These are phyloP conservation scores for Alectura lathami DNA, from an alignment of 2,113 vertebrate genomes.

Conservation along the genomic window DNA sequence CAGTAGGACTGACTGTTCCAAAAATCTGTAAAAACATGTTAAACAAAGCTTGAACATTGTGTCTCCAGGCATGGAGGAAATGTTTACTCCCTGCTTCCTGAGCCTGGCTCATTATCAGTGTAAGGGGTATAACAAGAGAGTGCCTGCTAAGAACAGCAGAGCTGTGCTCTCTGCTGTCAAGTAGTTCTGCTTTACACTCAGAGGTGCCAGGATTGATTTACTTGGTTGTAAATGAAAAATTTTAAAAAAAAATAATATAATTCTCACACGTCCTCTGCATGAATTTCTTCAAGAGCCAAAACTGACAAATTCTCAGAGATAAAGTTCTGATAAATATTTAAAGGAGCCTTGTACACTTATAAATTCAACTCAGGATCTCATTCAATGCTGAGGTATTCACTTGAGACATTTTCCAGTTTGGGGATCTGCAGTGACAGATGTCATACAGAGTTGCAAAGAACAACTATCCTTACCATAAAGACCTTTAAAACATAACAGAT, in stretches of 20 bases:
- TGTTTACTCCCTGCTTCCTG: not conserved
- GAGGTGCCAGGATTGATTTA: not conserved
- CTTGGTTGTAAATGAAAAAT: fast-evolving
- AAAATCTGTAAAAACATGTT: conserved; percentile 2
- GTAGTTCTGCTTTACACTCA: not conserved
- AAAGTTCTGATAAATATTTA: not conserved
- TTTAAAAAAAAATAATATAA: not conserved
- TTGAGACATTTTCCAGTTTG: not conserved
- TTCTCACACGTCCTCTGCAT: fast-evolving
- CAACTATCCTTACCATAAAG: not conserved
- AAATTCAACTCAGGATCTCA: not conserved
- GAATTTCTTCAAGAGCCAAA: not conserved
- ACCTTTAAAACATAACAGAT: not conserved
- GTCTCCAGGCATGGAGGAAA: not conserved
- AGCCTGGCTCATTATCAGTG: not conserved
- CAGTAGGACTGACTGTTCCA: not conserved
- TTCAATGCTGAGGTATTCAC: not conserved
- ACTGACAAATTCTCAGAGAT: not conserved
- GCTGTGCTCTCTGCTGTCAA: fast-evolving
- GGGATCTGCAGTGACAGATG: not conserved
- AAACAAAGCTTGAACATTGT: not conserved
- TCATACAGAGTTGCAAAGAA: not conserved
- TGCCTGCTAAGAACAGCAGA: not conserved
- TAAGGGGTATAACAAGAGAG: not conserved
- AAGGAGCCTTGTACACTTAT: not conserved